These are phyloP conservation scores for Syrista parreyssii DNA, from an alignment of 2,888 invertebrate species.

Conservation along the genomic window DNA sequence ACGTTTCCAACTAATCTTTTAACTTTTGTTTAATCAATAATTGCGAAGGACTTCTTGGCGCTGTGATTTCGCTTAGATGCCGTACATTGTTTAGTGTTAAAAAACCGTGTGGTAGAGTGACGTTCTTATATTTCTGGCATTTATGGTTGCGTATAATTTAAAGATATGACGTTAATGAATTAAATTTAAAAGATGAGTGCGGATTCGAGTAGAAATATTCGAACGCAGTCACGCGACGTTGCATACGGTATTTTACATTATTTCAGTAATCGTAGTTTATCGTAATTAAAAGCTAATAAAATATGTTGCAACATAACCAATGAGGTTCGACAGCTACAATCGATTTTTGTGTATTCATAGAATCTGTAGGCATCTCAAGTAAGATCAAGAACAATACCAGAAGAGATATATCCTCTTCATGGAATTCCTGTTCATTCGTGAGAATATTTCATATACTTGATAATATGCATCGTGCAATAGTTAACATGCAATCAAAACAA, in stretches of 20 bases:
- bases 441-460: background rate
- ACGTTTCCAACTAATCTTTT: background rate
- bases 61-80: background rate
- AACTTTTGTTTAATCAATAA: background rate
- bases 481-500: background rate
- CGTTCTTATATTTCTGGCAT: background rate
- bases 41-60: background rate
- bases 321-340: background rate
- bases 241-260: background rate
- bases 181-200: background rate
- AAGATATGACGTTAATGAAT: background rate
- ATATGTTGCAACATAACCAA: background rate
- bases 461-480: background rate
- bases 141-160: background rate
- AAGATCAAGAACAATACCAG: background rate
- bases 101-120: background rate
- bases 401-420: background rate
- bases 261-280: background rate
- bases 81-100: background rate
- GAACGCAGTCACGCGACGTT: background rate
- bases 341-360: background rate
- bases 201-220: background rate
- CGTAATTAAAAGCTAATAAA: background rate
- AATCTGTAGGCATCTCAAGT: background rate
- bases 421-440: slow-evolving; percentile 13